Conservation (phyloP, 1,140 invertebrate genomes). For the Cataglyphis hispanica region DNA sequence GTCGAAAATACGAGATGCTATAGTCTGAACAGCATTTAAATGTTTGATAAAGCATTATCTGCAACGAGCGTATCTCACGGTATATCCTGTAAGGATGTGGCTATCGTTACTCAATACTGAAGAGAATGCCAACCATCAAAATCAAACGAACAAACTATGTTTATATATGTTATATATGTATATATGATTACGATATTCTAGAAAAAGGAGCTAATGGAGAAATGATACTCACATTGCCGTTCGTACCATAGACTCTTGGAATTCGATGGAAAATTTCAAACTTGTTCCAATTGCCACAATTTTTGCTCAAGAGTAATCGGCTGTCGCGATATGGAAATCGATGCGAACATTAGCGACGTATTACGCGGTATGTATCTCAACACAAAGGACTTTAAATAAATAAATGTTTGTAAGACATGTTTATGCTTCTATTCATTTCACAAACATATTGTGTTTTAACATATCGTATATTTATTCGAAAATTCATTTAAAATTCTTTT, state of each 20-base stretch:
- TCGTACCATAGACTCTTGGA: not conserved
- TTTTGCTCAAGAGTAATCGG: not conserved
- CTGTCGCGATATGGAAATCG: slow-evolving; percentile 51
- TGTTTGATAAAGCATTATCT: slow-evolving; percentile 47
- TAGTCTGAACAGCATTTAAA: slow-evolving; percentile 7
- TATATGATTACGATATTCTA: not conserved
- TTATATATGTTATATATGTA: too few species aligned
- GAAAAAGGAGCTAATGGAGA: not conserved
- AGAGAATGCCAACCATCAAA: not conserved
- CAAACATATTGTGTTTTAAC: not conserved
- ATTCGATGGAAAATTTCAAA: not conserved
- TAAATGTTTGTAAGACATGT: not conserved
- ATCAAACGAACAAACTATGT: not conserved
- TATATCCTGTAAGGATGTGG: slow-evolving; percentile 31
- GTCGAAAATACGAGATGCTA: not conserved
- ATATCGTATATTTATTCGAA: not conserved
- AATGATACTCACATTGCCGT: not conserved
- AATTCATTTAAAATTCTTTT: not conserved
- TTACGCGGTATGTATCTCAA: slow-evolving; percentile 64
- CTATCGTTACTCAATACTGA: not conserved
- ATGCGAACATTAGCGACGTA: slow-evolving; percentile 54
- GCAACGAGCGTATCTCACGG: slow-evolving; percentile 4
- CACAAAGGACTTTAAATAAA: too few species aligned
- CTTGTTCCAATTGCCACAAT: not conserved
- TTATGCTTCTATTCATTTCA: not conserved